A percentile compares a stretch with the other conserved stretches of the same genome.
Evolutionary conservation across 2,113 vertebrate species (phyloP).

Genomic region (Sciurus niger): DNA sequence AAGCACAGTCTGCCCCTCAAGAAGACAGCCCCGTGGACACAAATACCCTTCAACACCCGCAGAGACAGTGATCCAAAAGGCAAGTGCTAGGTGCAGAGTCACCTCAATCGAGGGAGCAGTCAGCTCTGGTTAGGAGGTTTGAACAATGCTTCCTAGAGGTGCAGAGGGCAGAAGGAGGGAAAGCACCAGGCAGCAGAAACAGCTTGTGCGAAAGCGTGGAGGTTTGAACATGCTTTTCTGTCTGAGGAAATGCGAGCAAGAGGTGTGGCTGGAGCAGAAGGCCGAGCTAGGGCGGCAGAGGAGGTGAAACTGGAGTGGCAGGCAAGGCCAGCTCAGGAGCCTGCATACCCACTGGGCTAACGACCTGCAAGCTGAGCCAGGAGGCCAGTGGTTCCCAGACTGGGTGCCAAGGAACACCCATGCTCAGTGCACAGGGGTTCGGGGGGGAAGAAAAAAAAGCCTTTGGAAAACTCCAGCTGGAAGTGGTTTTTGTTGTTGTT

Average conservation of each 20-base stretch:
- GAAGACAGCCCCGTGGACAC: background rate
- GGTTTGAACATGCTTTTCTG: rapidly evolving
- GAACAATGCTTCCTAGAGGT: background rate
- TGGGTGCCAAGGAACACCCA: background rate
- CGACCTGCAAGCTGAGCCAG: background rate
- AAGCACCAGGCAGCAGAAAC: too few relatives aligned
- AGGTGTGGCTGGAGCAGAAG: background rate
- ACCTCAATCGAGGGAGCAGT: background rate
- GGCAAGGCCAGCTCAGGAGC: background rate
- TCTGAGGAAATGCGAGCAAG: background rate
- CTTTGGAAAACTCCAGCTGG: background rate
- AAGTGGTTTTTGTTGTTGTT: background rate
- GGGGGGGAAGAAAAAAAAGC: background rate
- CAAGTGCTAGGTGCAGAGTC: background rate
- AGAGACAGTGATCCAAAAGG: background rate
- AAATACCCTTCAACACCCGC: background rate
- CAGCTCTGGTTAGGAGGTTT: background rate
- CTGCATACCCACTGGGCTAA: background rate
- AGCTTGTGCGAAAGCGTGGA: rapidly evolving
- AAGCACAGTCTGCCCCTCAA: background rate
- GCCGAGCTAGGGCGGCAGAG: background rate
- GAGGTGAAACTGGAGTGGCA: background rate
- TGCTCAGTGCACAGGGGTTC: background rate
- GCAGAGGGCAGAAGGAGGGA: background rate
- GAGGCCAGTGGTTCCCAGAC: background rate